phyloP scores from a whole-genome alignment of 2,888 invertebrate genomes.

The Aspidapion aeneum region DNA sequence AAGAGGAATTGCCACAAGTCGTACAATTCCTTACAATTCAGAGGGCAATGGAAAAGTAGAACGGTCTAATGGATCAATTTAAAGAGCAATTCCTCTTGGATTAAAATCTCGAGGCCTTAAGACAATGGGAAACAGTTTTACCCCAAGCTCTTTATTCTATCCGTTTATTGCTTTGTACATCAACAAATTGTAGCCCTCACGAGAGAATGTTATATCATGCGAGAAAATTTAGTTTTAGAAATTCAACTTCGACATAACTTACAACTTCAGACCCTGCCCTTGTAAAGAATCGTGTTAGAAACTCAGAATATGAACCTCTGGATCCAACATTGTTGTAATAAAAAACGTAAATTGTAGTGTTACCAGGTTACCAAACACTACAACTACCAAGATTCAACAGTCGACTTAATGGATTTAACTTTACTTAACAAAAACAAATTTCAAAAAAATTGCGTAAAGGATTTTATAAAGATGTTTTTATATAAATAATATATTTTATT shows the following conservation, averaged over 20 bases:
- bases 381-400: too few relatives aligned
- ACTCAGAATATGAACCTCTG: not conserved
- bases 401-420: too few relatives aligned
- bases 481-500: too few relatives aligned
- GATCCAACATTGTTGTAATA: too few relatives aligned
- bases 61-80: not conserved
- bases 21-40: not conserved
- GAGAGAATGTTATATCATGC: not conserved
- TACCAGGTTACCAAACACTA: too few relatives aligned
- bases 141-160: not conserved
- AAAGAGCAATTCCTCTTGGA: not conserved
- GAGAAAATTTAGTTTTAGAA: not conserved
- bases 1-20: constrained; percentile 10
- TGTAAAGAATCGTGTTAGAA: not conserved
- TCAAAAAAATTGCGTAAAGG: too few relatives aligned
- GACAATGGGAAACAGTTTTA: not conserved
- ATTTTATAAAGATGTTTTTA: too few relatives aligned
- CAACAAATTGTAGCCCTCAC: not conserved
- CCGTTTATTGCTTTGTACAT: not conserved
- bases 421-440: too few relatives aligned
- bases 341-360: too few relatives aligned
- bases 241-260: not conserved
- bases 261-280: not conserved
- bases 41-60: not conserved
- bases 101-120: not conserved